Conservation (phyloP, 2,113 vertebrate genomes). For the Cervus canadensis region DNA sequence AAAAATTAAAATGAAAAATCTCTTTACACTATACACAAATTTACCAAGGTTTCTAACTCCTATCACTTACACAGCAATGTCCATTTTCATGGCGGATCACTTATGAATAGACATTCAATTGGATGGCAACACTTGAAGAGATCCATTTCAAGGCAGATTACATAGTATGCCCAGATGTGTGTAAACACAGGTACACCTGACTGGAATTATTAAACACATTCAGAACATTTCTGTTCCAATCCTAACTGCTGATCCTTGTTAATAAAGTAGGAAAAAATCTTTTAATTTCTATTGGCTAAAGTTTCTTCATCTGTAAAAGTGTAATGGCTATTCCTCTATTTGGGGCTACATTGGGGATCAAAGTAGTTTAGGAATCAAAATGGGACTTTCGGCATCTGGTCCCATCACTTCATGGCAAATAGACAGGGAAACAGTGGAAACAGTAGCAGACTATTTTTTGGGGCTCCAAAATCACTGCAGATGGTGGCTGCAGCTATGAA, state of each 20-base stretch:
- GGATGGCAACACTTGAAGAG: background rate
- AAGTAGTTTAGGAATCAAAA: background rate
- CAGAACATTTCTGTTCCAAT: background rate
- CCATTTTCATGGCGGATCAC: background rate
- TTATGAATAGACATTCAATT: background rate
- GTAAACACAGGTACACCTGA: background rate
- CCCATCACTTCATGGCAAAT: background rate
- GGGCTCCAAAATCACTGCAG: background rate
- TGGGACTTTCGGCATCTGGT: background rate
- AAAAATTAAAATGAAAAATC: constrained; percentile 10
- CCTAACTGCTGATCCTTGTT: background rate
- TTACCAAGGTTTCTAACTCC: background rate
- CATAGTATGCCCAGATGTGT: too few relatives aligned
- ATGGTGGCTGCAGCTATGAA: background rate
- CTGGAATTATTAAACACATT: background rate
- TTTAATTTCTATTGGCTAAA: background rate
- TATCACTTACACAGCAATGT: background rate
- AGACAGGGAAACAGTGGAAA: background rate
- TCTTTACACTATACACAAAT: background rate
- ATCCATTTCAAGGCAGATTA: background rate
- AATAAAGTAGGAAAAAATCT: background rate
- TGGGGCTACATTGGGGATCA: background rate
- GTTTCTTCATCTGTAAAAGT: background rate
- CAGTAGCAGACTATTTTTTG: background rate
- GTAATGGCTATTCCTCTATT: background rate